These are phyloP conservation scores for Heptranchias perlo DNA, from an alignment of 2,113 vertebrate species.

Conservation along the genomic window DNA sequence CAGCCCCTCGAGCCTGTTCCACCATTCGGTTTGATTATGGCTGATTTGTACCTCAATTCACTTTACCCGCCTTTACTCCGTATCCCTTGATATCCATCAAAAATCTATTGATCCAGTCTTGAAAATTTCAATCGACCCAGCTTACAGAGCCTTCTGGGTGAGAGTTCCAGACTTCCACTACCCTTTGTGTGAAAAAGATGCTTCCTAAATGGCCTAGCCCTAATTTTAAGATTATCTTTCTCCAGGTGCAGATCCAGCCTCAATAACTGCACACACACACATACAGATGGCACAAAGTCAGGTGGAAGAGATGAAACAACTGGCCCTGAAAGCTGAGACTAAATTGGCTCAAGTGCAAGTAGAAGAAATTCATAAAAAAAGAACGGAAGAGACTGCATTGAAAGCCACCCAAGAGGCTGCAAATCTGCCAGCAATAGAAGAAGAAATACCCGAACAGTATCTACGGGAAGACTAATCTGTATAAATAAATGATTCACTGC, in stretches of 20 bases:
- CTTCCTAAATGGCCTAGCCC: background rate
- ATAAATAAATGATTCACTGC: background rate
- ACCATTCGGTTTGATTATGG: background rate
- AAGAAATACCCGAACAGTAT: constrained; percentile 48
- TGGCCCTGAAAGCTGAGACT: constrained; percentile 73
- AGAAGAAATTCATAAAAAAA: constrained; percentile 58
- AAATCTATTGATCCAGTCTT: background rate
- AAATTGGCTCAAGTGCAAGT: constrained; percentile 77
- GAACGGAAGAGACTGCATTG: background rate
- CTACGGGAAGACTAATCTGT: constrained; percentile 63
- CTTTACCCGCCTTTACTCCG: background rate
- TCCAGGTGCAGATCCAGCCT: constrained; percentile 82
- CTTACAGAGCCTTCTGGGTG: background rate
- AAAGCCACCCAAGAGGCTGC: background rate
- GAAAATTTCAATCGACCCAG: background rate
- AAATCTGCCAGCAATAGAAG: constrained; percentile 40
- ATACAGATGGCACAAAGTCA: constrained; percentile 74
- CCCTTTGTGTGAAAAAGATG: background rate
- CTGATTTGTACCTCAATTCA: background rate
- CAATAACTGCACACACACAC: constrained; percentile 63
- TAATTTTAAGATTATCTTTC: background rate
- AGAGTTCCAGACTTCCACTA: background rate
- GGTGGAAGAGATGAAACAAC: constrained; percentile 70
- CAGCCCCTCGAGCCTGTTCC: background rate
- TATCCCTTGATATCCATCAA: background rate